Evolutionary conservation across 1,140 invertebrate genomes (phyloP), one percentile per base, ranked within the genome.

Genomic region (Chymomyza costata): DNA sequence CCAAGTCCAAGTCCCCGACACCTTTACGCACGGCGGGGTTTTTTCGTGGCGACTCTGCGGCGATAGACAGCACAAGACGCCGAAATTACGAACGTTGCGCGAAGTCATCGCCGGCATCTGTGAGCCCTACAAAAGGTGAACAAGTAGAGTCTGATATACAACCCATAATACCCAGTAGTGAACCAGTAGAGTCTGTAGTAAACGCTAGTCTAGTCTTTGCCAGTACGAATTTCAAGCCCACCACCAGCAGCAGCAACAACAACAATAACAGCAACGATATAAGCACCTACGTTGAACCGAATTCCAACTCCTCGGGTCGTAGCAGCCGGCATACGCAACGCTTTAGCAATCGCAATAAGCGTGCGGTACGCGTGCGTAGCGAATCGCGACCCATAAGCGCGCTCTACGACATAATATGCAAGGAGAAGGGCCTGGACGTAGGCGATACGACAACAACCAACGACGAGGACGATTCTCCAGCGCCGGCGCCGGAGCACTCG

Each of bases 401-500:
- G 3, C 39, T 85, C 11, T 85, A 85, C 46, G 84, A 85, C 57
- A 85, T 85, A 85, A 85, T 85, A 85, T 85, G 83, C 84, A 85
- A 85, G 62, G 84, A 85, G 69, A 83, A 84, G 50, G 81, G 81
- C 31, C 59, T 84, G 18, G 60, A 78, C 34, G 52, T 66, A 30
- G 73, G 69, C 44, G 62, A 63, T 25, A 63, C 56, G 30, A 68
- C 55, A 39, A 76, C 57, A 15, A 68, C 43, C 28, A 67, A 41
- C 50, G 63, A 50, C 40, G 40, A 62, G 46, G 52, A 65, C 39
- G 34, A 17, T 35, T 37, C 2, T 44, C 25, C 6, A n/a, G 21
- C 0, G 38, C 5, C 46, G 14, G 7, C 35, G n/a, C n/a, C n/a
- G n/a, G n/a, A n/a, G n/a, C n/a, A n/a, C n/a, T n/a, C n/a, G 31